Evolutionary conservation across 2,888 invertebrate species (phyloP), one percentile per base, ranked within the genome.

Genomic region (Spodoptera exigua): DNA sequence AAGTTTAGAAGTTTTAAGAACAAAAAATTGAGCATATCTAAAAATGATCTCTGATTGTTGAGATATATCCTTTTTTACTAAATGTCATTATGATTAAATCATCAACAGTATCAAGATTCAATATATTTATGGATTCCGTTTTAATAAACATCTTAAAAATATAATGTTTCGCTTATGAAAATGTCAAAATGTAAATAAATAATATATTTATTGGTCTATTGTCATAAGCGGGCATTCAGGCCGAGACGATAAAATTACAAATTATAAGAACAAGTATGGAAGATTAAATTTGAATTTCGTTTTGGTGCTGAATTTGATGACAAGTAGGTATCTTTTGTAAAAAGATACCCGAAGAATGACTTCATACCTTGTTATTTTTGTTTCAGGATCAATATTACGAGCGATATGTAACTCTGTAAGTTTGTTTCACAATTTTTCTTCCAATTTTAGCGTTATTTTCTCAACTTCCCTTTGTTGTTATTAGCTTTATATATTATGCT

Each of bases 341-440:
- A 27, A 27, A 9, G 27, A 27, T 27, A 27, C 9, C 27, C 27
- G 9, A 27, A 9, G 27, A 27, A 27, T 27, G 27, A 27, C 9
- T 27, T 27, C 1, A 27, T 27, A 3, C 43, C 32, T 13, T 60
- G 66, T 2, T 21, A n/a, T 2, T 74, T 78, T 79, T 83, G 66
- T 94, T 94, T 53, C 89, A 95, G 95, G 90, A 92, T 76, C 84
- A 90, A 52, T 89, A 93, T 79, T 95, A 93, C 80, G 91, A 93
- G 78, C 83, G 89, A 76, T 95, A 94, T 76, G 79, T 94, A 83
- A 91, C 92, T 68, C 89, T 95, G 95, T 95, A 14, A 21, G 14
- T 52, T 2, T 46, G 46, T 45, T 44, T 17, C 3, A 34, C 21
- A 0, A 0, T 17, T 13, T 17, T 43, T 11, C 9, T 4, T 41